Conservation (phyloP, 2,888 invertebrate genomes). For the Ennomos quercinarius region DNA sequence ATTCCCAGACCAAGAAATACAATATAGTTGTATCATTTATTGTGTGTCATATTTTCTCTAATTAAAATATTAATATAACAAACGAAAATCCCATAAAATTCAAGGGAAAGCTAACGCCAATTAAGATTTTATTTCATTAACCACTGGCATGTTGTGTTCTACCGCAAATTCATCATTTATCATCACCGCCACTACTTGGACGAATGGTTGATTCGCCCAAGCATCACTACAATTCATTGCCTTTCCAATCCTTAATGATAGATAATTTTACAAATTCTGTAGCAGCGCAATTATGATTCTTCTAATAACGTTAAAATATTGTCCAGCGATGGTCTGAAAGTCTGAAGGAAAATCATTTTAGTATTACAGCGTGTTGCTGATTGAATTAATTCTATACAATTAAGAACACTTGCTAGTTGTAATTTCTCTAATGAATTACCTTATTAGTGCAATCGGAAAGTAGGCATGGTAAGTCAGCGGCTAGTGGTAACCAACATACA, state of each 20-base stretch:
- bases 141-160: too few species aligned
- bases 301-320: background rate
- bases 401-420: conserved; percentile 12
- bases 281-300: background rate
- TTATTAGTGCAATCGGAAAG: conserved; percentile 38
- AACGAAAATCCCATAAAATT: conserved; percentile 7
- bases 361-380: background rate
- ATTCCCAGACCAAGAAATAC: background rate
- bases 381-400: conserved; percentile 19
- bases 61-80: conserved; percentile 6
- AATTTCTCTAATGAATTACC: conserved; percentile 42
- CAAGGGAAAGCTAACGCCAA: background rate
- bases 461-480: conserved; percentile 32
- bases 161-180: background rate
- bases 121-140: too few species aligned
- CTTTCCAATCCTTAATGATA: too few species aligned
- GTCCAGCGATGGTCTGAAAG: background rate
- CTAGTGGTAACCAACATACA: conserved; percentile 29
- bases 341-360: background rate
- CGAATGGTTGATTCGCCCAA: too few species aligned
- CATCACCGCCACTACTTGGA: background rate
- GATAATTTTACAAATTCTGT: too few species aligned
- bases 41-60: conserved; percentile 11
- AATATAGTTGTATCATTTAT: background rate
- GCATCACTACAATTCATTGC: too few species aligned